Percentiles rank a stretch among this genome's conserved stretches.
Evolutionary conservation across 2,888 invertebrate genomes (phyloP).

Genomic region (Drosophila macrospina): DNA sequence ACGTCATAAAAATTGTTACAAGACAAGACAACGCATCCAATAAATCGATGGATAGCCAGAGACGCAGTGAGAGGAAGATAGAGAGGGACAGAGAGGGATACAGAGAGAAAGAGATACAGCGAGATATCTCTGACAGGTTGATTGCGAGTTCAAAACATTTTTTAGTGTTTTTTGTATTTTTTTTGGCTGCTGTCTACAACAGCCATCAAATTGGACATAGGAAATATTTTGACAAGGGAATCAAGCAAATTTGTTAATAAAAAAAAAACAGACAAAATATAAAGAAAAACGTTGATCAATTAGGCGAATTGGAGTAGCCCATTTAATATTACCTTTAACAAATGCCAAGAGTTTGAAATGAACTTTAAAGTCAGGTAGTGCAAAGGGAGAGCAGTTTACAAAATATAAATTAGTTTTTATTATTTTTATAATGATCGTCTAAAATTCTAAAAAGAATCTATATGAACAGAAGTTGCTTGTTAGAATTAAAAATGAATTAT

Average conservation of each 20-base stretch:
- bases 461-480: no score
- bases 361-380: background rate
- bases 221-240: conserved; percentile 34
- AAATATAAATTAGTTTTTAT: no score
- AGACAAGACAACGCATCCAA: conserved; percentile 48
- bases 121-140: conserved; percentile 44
- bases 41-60: conserved; percentile 29
- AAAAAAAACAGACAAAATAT: background rate
- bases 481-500: no score
- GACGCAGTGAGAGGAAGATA: background rate
- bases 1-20: conserved; percentile 76
- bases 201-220: conserved; percentile 31
- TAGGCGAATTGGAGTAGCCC: conserved; percentile 49
- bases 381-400: background rate
- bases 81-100: background rate
- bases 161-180: background rate
- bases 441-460: no score
- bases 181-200: conserved; percentile 16
- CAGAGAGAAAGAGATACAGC: background rate
- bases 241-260: conserved; percentile 22
- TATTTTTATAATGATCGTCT: no score
- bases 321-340: conserved; percentile 25
- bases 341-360: background rate
- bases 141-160: conserved; percentile 26
- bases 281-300: conserved; percentile 36